Evolutionary conservation across 2,888 invertebrate genomes (phyloP).

Genomic region (Mythimna loreyi): DNA sequence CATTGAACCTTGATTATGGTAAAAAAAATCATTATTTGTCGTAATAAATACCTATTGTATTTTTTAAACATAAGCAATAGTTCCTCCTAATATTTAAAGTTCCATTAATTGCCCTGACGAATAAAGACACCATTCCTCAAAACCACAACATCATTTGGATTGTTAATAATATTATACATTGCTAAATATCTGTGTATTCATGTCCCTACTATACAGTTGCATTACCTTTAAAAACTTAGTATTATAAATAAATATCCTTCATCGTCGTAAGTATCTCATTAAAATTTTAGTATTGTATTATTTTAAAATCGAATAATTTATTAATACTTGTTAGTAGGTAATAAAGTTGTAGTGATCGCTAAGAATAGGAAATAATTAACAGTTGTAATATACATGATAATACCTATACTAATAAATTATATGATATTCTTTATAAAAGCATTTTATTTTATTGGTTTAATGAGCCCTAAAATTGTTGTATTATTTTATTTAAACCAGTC

Average conservation of each 20-base stretch:
- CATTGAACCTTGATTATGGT: neutral
- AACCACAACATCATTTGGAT: neutral
- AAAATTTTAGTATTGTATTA: slow-evolving; percentile 2
- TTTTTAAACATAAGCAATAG: slow-evolving; percentile 1
- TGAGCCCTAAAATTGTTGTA: neutral
- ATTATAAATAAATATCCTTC: slow-evolving; percentile 1
- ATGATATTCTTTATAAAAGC: slow-evolving; percentile 6
- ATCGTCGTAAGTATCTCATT: slow-evolving; percentile 14
- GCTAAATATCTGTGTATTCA: neutral
- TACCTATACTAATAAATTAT: slow-evolving; percentile 35
- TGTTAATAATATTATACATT: neutral
- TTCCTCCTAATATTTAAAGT: neutral
- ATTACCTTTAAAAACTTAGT: neutral
- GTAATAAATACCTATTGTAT: neutral
- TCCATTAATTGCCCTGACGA: neutral
- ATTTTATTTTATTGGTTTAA: slow-evolving; percentile 6
- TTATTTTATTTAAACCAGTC: too few species aligned
- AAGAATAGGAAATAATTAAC: slow-evolving; percentile 28
- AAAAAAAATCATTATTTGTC: neutral
- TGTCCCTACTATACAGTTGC: neutral
- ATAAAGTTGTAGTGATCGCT: slow-evolving; percentile 17
- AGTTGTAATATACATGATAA: slow-evolving; percentile 22
- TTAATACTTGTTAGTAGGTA: slow-evolving; percentile 18
- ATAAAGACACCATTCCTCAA: neutral
- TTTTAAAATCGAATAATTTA: slow-evolving; percentile 15